These are phyloP conservation scores for Himalopsyche kuldschensis DNA, from an alignment of 2,888 invertebrate species.

Conservation along the genomic window DNA sequence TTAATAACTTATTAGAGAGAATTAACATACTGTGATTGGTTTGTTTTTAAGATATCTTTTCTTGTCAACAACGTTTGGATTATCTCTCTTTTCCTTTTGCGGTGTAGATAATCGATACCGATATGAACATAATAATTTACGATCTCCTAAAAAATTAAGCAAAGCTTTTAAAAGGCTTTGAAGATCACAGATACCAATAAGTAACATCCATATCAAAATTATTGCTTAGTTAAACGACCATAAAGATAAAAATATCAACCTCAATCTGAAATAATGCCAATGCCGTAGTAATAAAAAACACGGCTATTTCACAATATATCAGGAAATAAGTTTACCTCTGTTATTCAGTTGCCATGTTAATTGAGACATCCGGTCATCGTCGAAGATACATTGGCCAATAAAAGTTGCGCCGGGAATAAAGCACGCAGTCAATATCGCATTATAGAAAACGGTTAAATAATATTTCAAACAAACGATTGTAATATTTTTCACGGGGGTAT, in stretches of 20 bases:
- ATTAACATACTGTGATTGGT: no score
- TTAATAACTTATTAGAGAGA: no score
- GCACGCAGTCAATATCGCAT: background rate
- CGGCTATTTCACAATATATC: background rate
- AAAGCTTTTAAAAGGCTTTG: no score
- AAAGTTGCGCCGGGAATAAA: conserved; percentile 10
- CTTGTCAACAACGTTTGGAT: no score
- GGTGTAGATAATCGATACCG: no score
- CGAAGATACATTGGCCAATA: conserved; percentile 21
- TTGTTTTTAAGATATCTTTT: no score
- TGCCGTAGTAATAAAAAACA: background rate
- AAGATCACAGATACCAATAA: no score
- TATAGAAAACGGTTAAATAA: conserved; percentile 18
- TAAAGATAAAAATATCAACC: background rate
- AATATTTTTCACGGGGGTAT: conserved; percentile 31
- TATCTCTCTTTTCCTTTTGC: no score
- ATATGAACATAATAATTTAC: no score
- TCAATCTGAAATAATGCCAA: background rate
- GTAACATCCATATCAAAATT: background rate
- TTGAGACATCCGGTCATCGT: background rate
- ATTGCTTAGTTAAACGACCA: background rate
- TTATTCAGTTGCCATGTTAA: background rate
- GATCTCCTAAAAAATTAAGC: no score
- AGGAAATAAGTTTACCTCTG: background rate
- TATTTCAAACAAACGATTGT: conserved; percentile 33